Percentiles rank a stretch among this genome's conserved stretches.
Evolutionary conservation across 92 coral and sea anemone genomes (phyloP).

Genomic region (Actinostola sp.): DNA sequence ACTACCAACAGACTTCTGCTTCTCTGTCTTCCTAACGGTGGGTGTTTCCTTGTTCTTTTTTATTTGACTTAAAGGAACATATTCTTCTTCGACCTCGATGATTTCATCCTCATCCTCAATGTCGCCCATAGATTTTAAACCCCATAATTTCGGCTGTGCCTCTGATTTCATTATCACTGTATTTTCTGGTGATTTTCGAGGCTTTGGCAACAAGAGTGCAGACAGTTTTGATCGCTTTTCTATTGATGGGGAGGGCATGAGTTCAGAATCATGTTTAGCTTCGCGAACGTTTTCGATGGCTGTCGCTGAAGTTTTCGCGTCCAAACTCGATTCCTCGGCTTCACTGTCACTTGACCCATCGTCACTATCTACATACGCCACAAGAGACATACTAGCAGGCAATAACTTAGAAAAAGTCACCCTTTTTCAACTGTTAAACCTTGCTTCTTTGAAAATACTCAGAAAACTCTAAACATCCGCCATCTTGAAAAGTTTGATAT

Average conservation of each 20-base stretch:
- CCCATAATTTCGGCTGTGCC: not conserved
- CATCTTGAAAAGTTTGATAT: slow-evolving; percentile 7
- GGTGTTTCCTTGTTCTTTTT: slow-evolving; percentile 30
- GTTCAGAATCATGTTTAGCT: slow-evolving; percentile 6
- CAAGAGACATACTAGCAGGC: slow-evolving; percentile 75
- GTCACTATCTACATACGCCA: slow-evolving; percentile 91
- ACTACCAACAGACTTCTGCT: slow-evolving; percentile 86
- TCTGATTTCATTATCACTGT: not conserved
- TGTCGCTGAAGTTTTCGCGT: slow-evolving; percentile 2
- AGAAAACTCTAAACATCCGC: not conserved
- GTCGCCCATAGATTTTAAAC: not conserved
- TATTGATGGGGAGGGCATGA: not conserved
- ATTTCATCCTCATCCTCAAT: slow-evolving; percentile 55
- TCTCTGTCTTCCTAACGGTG: slow-evolving; percentile 17
- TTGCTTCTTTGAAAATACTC: not conserved
- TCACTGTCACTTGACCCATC: slow-evolving; percentile 70
- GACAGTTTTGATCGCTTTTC: slow-evolving; percentile 31
- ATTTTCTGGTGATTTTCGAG: slow-evolving; percentile 19
- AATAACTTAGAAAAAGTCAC: not conserved
- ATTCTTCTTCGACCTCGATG: slow-evolving; percentile 77
- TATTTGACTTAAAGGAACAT: slow-evolving; percentile 56
- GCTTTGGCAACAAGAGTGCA: slow-evolving; percentile 60
- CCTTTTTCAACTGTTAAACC: not conserved
- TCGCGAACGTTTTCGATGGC: not conserved
- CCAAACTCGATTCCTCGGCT: slow-evolving; percentile 25